Evolutionary conservation across 2,113 vertebrate species (phyloP).

Genomic region (Ondatra zibethicus): DNA sequence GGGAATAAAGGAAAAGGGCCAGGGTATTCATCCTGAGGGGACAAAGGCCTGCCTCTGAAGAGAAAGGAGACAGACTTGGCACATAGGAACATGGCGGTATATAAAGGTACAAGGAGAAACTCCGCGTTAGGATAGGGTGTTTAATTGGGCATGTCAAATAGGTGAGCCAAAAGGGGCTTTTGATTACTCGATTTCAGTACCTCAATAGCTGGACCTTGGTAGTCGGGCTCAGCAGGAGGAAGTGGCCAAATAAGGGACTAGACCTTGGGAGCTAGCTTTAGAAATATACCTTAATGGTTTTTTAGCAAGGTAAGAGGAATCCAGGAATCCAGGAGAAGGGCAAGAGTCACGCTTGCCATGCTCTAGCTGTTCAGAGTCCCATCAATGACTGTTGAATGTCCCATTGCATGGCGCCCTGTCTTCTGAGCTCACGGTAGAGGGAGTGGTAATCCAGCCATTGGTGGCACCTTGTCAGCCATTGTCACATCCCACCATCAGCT

Average conservation of each 20-base stretch:
- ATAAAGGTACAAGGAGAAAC: not conserved
- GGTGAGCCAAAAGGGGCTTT: not conserved
- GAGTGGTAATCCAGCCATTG: fast-evolving
- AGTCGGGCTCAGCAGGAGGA: not conserved
- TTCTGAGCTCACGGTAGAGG: not conserved
- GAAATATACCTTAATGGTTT: not conserved
- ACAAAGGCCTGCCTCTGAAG: not conserved
- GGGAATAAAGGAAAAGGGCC: too few species aligned
- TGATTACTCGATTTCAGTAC: not conserved
- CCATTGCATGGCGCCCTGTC: conserved; percentile 35
- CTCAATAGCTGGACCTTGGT: too few species aligned
- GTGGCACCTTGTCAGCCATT: conserved; percentile 52
- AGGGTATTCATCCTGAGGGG: too few species aligned
- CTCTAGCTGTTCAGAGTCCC: not conserved
- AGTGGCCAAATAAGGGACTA: not conserved
- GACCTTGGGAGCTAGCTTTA: not conserved
- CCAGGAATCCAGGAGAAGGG: not conserved
- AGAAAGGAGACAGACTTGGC: not conserved
- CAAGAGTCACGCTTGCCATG: not conserved
- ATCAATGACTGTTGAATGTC: conserved; percentile 2
- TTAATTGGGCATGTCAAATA: not conserved
- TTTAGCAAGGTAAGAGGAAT: not conserved
- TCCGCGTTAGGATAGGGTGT: not conserved
- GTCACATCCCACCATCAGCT: conserved; percentile 33
- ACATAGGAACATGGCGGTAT: not conserved